phyloP scores from a whole-genome alignment of 1,140 invertebrate species.

The Drosophila ficusphila region DNA sequence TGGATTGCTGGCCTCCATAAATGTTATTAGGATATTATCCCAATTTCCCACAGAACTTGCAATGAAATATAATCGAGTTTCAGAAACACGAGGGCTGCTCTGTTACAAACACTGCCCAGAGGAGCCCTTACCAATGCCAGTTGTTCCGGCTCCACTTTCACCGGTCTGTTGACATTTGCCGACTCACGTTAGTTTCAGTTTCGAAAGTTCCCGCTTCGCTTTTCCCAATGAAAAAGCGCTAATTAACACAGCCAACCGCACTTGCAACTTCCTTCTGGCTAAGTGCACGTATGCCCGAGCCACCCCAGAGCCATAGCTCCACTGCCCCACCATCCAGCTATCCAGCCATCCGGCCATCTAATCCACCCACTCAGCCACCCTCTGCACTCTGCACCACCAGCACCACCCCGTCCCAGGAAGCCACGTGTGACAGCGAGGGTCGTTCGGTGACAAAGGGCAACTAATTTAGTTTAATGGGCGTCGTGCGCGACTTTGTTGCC shows the following conservation, averaged over 20 bases:
- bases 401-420: conserved; percentile 3
- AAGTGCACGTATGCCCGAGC: conserved; percentile 61
- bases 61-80: not conserved
- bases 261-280: conserved; percentile 71
- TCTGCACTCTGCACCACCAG: not conserved
- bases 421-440: conserved; percentile 55
- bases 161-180: conserved; percentile 5
- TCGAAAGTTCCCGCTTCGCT: not conserved
- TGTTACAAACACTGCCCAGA: not conserved
- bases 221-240: conserved; percentile 48
- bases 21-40: too few species aligned
- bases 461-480: conserved; percentile 79
- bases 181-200: conserved; percentile 8
- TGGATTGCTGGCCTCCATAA: too few species aligned
- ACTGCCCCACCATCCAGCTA: too few species aligned
- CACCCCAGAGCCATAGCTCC: too few species aligned
- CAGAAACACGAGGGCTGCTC: not conserved
- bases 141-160: not conserved
- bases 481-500: conserved; percentile 66
- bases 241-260: conserved; percentile 76
- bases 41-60: too few species aligned
- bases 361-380: not conserved
- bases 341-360: too few species aligned
- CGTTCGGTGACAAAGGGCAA: conserved; percentile 77
- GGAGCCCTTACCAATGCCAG: not conserved